These are phyloP conservation scores for Paramormyrops hopkinsi DNA, from an alignment of 2,797 vertebrate genomes.

Conservation along the genomic window DNA sequence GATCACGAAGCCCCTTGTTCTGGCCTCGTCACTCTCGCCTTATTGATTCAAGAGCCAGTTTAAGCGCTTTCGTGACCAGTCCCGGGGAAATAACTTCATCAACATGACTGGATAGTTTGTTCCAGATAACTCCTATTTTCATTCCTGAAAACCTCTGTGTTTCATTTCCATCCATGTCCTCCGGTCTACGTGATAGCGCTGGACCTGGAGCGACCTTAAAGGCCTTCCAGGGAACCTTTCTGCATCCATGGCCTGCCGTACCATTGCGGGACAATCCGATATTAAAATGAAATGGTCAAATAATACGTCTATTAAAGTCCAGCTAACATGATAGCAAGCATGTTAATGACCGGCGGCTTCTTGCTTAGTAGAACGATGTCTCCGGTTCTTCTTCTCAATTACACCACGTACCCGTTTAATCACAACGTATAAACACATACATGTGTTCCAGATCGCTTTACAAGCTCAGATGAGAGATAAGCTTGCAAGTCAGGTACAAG, in stretches of 20 bases:
- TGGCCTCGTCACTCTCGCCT: constrained; percentile 18
- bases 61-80: constrained; percentile 30
- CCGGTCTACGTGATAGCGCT: neutral
- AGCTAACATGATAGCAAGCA: neutral
- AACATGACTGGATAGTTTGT: constrained; percentile 33
- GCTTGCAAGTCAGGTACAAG: neutral
- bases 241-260: neutral
- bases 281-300: constrained; percentile 1
- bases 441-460: neutral
- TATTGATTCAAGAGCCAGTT: constrained; percentile 28
- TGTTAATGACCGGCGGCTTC: neutral
- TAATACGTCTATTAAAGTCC: neutral
- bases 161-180: constrained; percentile 25
- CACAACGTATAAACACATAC: neutral
- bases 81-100: constrained; percentile 29
- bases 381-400: neutral
- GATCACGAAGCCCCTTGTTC: constrained; percentile 15
- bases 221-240: neutral
- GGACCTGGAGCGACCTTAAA: constrained; percentile 9
- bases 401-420: neutral
- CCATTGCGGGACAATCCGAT: neutral
- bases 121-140: constrained; percentile 29
- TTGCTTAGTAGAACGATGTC: neutral
- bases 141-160: constrained; percentile 25
- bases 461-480: neutral